phyloP scores from a whole-genome alignment of 1,140 invertebrate genomes.

The Hesperophylax magnus region DNA sequence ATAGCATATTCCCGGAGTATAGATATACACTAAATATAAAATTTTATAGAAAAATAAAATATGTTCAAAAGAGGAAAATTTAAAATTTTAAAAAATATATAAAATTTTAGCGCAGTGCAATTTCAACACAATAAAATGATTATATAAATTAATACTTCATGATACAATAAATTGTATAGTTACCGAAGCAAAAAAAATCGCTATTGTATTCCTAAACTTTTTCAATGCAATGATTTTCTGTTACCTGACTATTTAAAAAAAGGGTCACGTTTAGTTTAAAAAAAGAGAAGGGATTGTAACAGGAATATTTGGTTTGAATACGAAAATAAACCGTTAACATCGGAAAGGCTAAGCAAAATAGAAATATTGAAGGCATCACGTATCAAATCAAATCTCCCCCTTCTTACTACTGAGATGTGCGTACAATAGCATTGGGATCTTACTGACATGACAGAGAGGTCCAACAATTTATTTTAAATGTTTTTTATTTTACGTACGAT shows the following conservation, averaged over 20 bases:
- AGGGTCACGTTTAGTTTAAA: constrained; percentile 3
- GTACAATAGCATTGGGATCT: not conserved
- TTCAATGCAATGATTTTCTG: too few relatives aligned
- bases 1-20: too few relatives aligned
- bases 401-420: not conserved
- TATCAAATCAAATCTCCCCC: constrained; percentile 52
- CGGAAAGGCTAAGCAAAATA: constrained; percentile 27
- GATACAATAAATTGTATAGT: too few relatives aligned
- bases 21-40: too few relatives aligned
- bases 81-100: too few relatives aligned
- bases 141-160: too few relatives aligned
- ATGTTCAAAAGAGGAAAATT: too few relatives aligned
- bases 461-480: not conserved
- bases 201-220: too few relatives aligned
- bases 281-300: not conserved
- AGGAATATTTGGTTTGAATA: constrained; percentile 30
- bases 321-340: constrained; percentile 26
- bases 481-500: not conserved
- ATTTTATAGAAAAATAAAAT: too few relatives aligned
- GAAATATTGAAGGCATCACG: constrained; percentile 52
- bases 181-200: too few relatives aligned
- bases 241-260: not conserved
- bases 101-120: too few relatives aligned
- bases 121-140: too few relatives aligned
- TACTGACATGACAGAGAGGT: not conserved